Base-by-base conservation (phyloP, 2,888 invertebrate species). In the Orgyia antiqua region DNA sequence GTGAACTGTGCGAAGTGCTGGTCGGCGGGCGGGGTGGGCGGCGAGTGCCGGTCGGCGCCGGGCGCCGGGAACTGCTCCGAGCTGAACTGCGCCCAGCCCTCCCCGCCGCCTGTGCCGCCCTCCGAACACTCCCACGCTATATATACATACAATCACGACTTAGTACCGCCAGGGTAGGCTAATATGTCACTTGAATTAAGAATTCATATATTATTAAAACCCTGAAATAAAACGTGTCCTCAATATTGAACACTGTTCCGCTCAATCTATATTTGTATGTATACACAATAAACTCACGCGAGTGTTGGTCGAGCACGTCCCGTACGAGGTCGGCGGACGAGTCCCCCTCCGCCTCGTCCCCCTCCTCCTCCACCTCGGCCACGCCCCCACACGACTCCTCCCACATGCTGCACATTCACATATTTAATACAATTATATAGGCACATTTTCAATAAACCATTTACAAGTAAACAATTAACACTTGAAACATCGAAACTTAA, bases 351-450 rank as follows among this genome's bases (percentile, higher is more conserved):
- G 4, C 15, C 15, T 23, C 23, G 23, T 11, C 90, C 45, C 95
- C 95, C 28, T 94, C 95, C 55, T 94, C 94, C 28, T 93, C 94
- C 58, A 95, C 95, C 52, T 94, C 94, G 72, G 88, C 89, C 66
- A 87, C 89, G 29, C 71, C 77, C 35, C 70, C 68, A 42, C 67
- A 15, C 9, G 46, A 43, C 18, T 68, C 68, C 36, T 74, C 76
- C 76, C 78, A 78, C 70, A 69, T 68, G 35, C 74, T 73, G 62
- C 29, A 24, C 13, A 9, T 17, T n/a, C n/a, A n/a, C n/a, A n/a
- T n/a, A n/a, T n/a, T n/a, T 6, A 29, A n/a, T n/a, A n/a, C n/a
- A n/a, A n/a, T n/a, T n/a, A n/a, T n/a, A n/a, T n/a, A n/a, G n/a
- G n/a, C n/a, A n/a, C n/a, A n/a, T n/a, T n/a, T n/a, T n/a, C n/a